A percentile compares a stretch with the other conserved stretches of the same genome.
phyloP scores from a whole-genome alignment of 2,888 invertebrate genomes.

The Prionchulus punctatus region DNA sequence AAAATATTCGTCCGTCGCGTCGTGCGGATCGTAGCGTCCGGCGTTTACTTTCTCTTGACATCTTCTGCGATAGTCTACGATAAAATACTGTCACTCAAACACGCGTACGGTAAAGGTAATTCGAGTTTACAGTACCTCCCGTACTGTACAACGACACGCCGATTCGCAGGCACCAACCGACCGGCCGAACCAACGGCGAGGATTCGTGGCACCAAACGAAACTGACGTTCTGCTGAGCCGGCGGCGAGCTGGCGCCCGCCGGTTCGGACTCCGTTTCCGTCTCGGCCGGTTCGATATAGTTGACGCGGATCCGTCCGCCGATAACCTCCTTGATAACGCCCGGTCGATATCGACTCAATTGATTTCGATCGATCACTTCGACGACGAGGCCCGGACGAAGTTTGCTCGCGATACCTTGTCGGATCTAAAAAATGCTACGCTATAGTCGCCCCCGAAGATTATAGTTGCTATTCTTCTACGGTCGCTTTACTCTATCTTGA shows the following conservation, averaged over 20 bases:
- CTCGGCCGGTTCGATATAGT: constrained; percentile 43
- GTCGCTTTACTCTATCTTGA: constrained; percentile 58
- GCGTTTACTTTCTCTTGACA: too few species aligned
- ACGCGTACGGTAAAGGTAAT: too few species aligned
- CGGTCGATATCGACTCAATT: constrained; percentile 71
- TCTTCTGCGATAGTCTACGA: too few species aligned
- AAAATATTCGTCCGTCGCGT: too few species aligned
- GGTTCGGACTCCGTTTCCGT: constrained; percentile 12
- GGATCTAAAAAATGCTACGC: not conserved
- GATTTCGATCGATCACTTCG: constrained; percentile 88
- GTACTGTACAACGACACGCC: constrained; percentile 76
- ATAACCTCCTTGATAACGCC: constrained; percentile 76
- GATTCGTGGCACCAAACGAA: constrained; percentile 82
- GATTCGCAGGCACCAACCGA: constrained; percentile 82
- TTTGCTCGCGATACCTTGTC: constrained; percentile 22
- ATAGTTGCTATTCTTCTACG: too few species aligned
- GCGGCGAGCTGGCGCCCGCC: not conserved
- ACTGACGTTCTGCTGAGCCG: not conserved
- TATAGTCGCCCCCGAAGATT: not conserved
- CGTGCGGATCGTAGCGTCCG: not conserved
- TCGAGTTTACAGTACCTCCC: too few species aligned
- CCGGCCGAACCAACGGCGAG: constrained; percentile 79
- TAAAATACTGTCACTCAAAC: too few species aligned
- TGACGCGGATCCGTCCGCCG: constrained; percentile 74
- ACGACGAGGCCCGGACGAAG: constrained; percentile 53